phyloP scores from a whole-genome alignment of 2,888 invertebrate genomes.

The Pterostichus madidus region DNA sequence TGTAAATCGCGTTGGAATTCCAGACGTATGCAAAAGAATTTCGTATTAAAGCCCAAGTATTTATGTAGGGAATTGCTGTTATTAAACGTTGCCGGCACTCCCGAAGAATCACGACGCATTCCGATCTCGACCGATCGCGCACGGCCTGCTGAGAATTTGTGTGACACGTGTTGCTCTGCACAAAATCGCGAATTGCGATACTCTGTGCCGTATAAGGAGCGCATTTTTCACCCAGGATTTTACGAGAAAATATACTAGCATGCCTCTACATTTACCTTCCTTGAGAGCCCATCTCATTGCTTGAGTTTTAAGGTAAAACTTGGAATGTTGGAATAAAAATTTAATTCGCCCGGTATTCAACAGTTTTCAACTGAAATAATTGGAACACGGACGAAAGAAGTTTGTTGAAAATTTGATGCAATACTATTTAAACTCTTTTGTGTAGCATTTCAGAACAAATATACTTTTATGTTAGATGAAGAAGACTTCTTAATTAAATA shows the following conservation, averaged over 20 bases:
- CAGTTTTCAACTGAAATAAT: not conserved
- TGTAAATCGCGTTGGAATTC: conserved; percentile 59
- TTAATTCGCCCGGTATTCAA: conserved; percentile 13
- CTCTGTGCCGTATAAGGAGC: not conserved
- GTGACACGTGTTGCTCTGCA: conserved; percentile 42
- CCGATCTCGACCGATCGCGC: conserved; percentile 45
- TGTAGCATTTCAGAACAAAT: too few species aligned
- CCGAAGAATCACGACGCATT: conserved; percentile 57
- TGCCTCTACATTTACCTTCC: conserved; percentile 20
- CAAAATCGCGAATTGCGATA: conserved; percentile 15
- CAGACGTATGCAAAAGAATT: conserved; percentile 64
- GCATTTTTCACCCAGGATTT: conserved; percentile 33
- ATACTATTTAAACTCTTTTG: too few species aligned
- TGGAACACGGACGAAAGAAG: too few species aligned
- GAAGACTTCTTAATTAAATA: too few species aligned
- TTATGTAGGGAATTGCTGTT: conserved; percentile 61
- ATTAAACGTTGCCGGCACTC: conserved; percentile 50
- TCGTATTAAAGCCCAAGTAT: conserved; percentile 61
- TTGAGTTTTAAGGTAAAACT: not conserved
- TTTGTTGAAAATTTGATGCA: too few species aligned
- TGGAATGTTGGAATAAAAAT: conserved; percentile 17
- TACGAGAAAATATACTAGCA: conserved; percentile 8
- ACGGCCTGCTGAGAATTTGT: conserved; percentile 44
- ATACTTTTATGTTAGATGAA: too few species aligned
- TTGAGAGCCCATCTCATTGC: not conserved